Percentiles rank a stretch among this genome's conserved stretches.
Evolutionary conservation across 2,797 vertebrate species (phyloP).

Genomic region (Gallinago stenura): DNA sequence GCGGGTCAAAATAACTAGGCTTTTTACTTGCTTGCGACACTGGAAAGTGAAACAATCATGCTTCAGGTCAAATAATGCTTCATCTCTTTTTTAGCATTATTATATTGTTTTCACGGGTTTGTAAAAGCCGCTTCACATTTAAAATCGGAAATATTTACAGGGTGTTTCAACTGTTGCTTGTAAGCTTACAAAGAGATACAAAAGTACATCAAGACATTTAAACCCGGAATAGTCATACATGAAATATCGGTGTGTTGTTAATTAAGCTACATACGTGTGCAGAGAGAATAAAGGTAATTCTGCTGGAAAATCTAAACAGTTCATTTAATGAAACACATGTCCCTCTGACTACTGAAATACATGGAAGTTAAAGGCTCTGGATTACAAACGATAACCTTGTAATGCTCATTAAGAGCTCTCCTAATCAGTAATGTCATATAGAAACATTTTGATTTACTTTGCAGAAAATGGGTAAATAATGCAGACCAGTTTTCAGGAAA

Average conservation of each 20-base stretch:
- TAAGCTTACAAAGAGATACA: not conserved
- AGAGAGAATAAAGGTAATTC: not conserved
- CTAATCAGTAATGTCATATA: not conserved
- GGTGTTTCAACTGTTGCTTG: not conserved
- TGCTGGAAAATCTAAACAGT: not conserved
- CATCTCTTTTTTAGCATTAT: conserved; percentile 32
- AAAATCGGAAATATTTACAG: not conserved
- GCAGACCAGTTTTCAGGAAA: not conserved
- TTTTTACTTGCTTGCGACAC: conserved; percentile 8
- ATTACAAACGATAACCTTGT: not conserved
- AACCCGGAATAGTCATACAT: not conserved
- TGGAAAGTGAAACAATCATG: not conserved
- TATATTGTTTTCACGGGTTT: not conserved
- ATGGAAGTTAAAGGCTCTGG: not conserved
- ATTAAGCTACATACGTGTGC: not conserved
- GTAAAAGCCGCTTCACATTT: not conserved
- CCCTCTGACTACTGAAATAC: not conserved
- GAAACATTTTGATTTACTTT: not conserved
- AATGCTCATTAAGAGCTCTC: not conserved
- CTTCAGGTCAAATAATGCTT: conserved; percentile 53
- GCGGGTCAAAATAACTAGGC: conserved; percentile 6
- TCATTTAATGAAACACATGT: not conserved
- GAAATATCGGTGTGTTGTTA: not conserved
- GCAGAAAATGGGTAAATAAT: not conserved
- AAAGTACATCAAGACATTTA: not conserved